Evolutionary conservation across 2,113 vertebrate species (phyloP), one percentile per base, ranked within the genome.

Genomic region (Xiphorhynchus elegans): DNA sequence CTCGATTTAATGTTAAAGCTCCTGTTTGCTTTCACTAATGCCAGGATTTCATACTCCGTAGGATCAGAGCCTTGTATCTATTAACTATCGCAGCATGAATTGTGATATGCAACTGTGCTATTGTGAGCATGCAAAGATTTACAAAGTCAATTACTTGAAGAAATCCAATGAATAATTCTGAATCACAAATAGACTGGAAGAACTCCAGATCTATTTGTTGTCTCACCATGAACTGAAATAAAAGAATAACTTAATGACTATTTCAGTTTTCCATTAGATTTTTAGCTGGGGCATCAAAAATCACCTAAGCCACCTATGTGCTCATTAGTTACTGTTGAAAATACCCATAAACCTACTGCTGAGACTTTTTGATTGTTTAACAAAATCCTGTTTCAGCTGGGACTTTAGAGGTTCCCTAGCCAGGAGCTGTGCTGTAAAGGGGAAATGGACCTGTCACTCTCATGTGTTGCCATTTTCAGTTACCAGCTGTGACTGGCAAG

Each of bases 121-220:
- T 86, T 92, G 75, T 84, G 83, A 93, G 62, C 1, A 0, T 23
- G 44, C 19, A 90, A 91, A 95, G 89, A 89, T 68, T 86, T 75
- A 52, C 26, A 64, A 79, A 93, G 74, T 79, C 80, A 78, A 63
- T 92, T 87, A 63, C 70, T 89, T 33, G 17, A 76, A 72, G 82
- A 91, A 92, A 77, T 70, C 47, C 26, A 77, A 4, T 78, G 42
- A 95, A 91, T 80, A 4, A 92, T 76, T 92, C 56, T 75, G 60
- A 78, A 72, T 74, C 8, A 4, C 37, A 92, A 93, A 82, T 40
- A 49, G 44, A 23, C 31, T 95, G 56, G 60, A 80, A 89, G 33
- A 87, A 67, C 8, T 91, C 60, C 76, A 87, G 44, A 68, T 78
- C 89, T 86, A 87, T 95, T 95, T 89, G 69, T 72, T 64, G n/a